These are phyloP conservation scores for Amblyopsis hoosieri DNA, from an alignment of 2,797 vertebrate species.

Conservation along the genomic window DNA sequence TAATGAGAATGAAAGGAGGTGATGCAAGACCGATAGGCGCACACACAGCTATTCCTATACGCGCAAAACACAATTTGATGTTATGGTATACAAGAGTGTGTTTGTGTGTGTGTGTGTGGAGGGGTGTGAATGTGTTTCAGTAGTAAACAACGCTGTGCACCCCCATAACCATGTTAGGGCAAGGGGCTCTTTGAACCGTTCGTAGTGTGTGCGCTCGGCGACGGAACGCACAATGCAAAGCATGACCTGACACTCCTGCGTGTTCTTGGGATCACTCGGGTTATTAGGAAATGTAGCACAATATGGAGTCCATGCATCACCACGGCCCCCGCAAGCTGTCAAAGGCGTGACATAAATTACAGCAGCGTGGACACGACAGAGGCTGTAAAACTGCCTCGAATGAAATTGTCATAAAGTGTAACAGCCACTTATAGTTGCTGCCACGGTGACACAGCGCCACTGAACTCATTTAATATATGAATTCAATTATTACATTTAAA, in stretches of 20 bases:
- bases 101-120: background rate
- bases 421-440: constrained; percentile 46
- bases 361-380: constrained; percentile 59
- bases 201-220: constrained; percentile 23
- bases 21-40: constrained; percentile 33
- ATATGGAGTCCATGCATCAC: constrained; percentile 56
- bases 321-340: constrained; percentile 47
- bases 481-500: constrained; percentile 2
- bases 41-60: constrained; percentile 8
- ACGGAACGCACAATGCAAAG: constrained; percentile 38
- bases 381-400: constrained; percentile 61
- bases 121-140: constrained; percentile 39
- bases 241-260: constrained; percentile 21
- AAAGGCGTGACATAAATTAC: constrained; percentile 48
- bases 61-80: no score
- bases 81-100: background rate
- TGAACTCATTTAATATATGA: background rate
- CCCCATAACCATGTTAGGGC: constrained; percentile 22
- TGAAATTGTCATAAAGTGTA: constrained; percentile 53
- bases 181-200: constrained; percentile 8
- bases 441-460: constrained; percentile 33
- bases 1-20: constrained; percentile 46
- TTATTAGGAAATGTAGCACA: constrained; percentile 40
- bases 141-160: constrained; percentile 21
- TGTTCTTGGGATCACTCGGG: constrained; percentile 46